phyloP scores from a whole-genome alignment of 2,888 invertebrate genomes.

The Melangyna quadrimaculata region DNA sequence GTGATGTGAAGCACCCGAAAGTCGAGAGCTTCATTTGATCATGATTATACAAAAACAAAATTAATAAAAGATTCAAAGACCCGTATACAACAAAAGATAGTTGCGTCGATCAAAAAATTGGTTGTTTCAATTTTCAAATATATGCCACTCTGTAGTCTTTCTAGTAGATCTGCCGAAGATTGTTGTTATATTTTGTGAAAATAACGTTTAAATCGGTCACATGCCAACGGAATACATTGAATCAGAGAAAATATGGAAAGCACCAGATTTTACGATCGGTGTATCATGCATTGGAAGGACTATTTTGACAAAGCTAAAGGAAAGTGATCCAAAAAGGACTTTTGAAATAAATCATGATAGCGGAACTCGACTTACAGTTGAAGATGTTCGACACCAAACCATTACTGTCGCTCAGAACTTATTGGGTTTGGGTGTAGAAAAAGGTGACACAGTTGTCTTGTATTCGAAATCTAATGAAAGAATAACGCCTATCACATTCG shows the following conservation, averaged over 20 bases:
- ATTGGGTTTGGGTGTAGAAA: constrained; percentile 56
- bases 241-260: constrained; percentile 2
- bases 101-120: not conserved
- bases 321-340: constrained; percentile 22
- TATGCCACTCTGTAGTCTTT: not conserved
- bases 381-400: constrained; percentile 54
- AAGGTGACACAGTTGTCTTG: constrained; percentile 65
- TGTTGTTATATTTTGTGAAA: not conserved
- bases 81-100: not conserved
- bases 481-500: constrained; percentile 69
- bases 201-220: not conserved
- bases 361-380: constrained; percentile 14
- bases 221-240: constrained; percentile 20
- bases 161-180: not conserved
- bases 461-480: constrained; percentile 61
- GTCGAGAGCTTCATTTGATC: not conserved
- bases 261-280: not conserved
- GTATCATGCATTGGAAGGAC: not conserved
- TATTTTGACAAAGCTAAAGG: not conserved
- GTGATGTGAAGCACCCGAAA: not conserved
- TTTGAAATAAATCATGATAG: constrained; percentile 67
- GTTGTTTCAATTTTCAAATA: not conserved
- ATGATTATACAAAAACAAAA: not conserved
- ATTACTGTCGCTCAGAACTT: constrained; percentile 50
- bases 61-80: not conserved